phyloP scores from a whole-genome alignment of 2,113 vertebrate species.

The crab-eating macaque (Macaca fascicularis) region T2T-MFA8v1.1 NC_088376.1:20555501-20556000 shows the following conservation, averaged over 20 bases:
- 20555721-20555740: not conserved
- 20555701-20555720: not conserved
- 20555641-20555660: not conserved
- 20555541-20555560: not conserved
- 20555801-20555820: not conserved
- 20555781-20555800: not conserved
- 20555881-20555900: not conserved
- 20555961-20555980: too few relatives aligned
- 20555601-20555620: conserved; percentile 23
- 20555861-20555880: not conserved
- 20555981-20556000: too few relatives aligned
- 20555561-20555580: not conserved
- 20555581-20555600: not conserved
- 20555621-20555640: not conserved
- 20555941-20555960: not conserved
- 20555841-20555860: not conserved
- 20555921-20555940: not conserved
- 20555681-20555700: not conserved
- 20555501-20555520: not conserved
- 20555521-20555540: not conserved
- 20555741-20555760: not conserved
- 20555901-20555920: not conserved
- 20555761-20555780: not conserved
- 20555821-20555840: not conserved
- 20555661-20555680: not conserved